A percentile compares a stretch with the other conserved stretches of the same genome.
These are phyloP conservation scores for Meghimatium bilineatum DNA, from an alignment of 2,888 invertebrate genomes.

Conservation along the genomic window DNA sequence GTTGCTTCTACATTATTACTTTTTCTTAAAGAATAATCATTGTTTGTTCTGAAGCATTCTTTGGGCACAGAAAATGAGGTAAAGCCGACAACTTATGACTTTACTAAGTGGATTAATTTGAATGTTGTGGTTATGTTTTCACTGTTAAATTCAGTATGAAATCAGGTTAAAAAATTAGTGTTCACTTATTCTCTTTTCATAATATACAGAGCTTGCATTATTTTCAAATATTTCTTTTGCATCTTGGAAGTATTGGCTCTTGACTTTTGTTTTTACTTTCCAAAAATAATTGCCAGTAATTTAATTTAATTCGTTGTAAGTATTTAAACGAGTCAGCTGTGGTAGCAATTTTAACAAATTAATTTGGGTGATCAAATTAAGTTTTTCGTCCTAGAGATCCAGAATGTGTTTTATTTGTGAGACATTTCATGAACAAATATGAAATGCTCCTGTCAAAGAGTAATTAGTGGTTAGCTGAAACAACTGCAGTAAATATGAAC, in stretches of 20 bases:
- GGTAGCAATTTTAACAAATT: too few relatives aligned
- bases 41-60: slow-evolving; percentile 45
- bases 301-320: too few relatives aligned
- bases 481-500: too few relatives aligned
- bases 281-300: too few relatives aligned
- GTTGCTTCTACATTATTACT: neutral
- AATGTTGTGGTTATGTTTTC: neutral
- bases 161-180: neutral
- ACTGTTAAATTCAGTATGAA: slow-evolving; percentile 6
- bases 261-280: neutral
- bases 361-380: too few relatives aligned
- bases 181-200: slow-evolving; percentile 1
- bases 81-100: slow-evolving; percentile 17
- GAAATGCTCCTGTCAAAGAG: too few relatives aligned
- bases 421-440: too few relatives aligned
- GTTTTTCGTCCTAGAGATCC: too few relatives aligned
- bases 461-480: too few relatives aligned
- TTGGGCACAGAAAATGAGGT: slow-evolving; percentile 49
- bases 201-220: neutral
- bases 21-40: slow-evolving; percentile 20
- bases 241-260: neutral
- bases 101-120: slow-evolving; percentile 1
- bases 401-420: too few relatives aligned
- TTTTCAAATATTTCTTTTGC: slow-evolving; percentile 8
- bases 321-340: too few relatives aligned